Percentiles rank a stretch among this genome's conserved stretches.
These are phyloP conservation scores for Neodiprion fabricii DNA, from an alignment of 1,140 invertebrate genomes.

Conservation along the genomic window DNA sequence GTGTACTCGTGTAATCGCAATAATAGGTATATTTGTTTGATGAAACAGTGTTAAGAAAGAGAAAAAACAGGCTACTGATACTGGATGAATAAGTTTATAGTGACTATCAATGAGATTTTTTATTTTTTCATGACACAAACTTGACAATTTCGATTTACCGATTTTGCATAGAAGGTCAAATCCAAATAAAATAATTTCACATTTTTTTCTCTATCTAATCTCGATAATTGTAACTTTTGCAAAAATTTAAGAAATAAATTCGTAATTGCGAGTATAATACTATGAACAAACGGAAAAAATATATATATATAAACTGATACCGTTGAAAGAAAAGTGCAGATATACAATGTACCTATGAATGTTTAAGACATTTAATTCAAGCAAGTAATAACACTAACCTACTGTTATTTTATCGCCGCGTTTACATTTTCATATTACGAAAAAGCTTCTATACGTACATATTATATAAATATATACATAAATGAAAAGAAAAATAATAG, in stretches of 20 bases:
- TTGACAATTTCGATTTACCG: too few species aligned
- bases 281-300: background rate
- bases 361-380: background rate
- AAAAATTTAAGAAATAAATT: too few species aligned
- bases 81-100: too few species aligned
- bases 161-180: too few species aligned
- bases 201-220: conserved; percentile 12
- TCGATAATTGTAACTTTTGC: too few species aligned
- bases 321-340: background rate
- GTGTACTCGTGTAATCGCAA: too few species aligned
- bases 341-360: conserved; percentile 4
- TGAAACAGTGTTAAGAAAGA: too few species aligned
- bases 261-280: too few species aligned
- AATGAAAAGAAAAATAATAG: background rate
- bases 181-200: background rate
- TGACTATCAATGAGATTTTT: too few species aligned
- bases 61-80: too few species aligned
- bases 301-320: conserved; percentile 12
- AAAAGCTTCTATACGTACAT: background rate
- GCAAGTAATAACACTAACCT: background rate
- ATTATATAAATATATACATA: conserved; percentile 9
- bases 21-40: too few species aligned
- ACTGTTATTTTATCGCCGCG: background rate
- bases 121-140: too few species aligned
- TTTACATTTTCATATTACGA: background rate